Evolutionary conservation across 2,797 vertebrate species (phyloP).

Genomic region (Poecile montanus): DNA sequence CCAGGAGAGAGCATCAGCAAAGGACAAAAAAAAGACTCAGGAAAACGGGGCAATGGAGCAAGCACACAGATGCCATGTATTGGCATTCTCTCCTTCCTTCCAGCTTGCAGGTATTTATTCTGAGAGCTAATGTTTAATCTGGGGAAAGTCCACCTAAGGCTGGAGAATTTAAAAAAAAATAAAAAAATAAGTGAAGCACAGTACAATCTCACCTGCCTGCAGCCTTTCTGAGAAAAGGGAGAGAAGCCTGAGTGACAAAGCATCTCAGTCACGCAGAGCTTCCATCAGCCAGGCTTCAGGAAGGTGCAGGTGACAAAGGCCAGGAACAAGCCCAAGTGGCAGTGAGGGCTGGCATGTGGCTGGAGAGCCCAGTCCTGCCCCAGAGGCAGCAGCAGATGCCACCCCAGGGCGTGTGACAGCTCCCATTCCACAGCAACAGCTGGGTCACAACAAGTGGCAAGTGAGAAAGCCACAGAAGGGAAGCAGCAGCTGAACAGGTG

Average conservation of each 20-base stretch:
- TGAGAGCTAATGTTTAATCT: background rate
- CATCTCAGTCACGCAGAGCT: background rate
- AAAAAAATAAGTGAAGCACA: background rate
- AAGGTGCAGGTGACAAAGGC: background rate
- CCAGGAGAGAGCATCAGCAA: background rate
- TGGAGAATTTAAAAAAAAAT: background rate
- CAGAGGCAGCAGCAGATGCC: background rate
- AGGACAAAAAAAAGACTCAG: background rate
- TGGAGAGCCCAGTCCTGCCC: background rate
- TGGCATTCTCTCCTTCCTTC: background rate
- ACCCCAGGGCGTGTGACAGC: background rate
- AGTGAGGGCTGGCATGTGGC: accelerated
- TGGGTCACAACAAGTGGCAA: background rate
- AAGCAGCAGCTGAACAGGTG: slow-evolving; percentile 4
- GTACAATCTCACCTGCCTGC: background rate
- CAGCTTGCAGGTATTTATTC: background rate
- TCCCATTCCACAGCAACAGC: slow-evolving; percentile 17
- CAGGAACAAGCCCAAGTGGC: background rate
- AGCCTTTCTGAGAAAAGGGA: background rate
- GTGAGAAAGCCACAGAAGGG: background rate
- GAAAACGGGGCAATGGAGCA: background rate
- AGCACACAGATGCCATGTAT: background rate
- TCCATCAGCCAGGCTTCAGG: background rate
- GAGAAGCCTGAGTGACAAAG: background rate
- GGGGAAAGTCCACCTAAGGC: background rate